Base-by-base conservation (phyloP, 2,113 vertebrate species). In the Antigone vipio region DNA sequence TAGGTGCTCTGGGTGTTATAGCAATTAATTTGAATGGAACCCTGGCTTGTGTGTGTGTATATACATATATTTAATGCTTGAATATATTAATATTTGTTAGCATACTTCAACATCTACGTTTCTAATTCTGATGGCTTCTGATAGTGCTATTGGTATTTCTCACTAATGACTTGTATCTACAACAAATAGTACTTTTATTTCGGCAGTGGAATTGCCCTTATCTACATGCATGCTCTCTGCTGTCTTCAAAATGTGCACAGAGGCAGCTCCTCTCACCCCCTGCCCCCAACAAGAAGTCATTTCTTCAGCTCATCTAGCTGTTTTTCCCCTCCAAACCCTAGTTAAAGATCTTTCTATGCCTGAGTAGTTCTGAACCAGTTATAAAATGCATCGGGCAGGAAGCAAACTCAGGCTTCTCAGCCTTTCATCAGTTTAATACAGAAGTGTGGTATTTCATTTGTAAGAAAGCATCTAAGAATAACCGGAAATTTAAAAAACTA, bases 281-380 rank as follows among this genome's bases (percentile, higher is more conserved):
- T n/a, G 8, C 15, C 47, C 30, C 58, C 40, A 86, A 26, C 9
- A 95, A 82, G 26, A 45, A 96, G 74, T 30, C 4, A 66, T 85
- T 95, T 93, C 15, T 75, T 88, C 10, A 35, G 20, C 16, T 71
- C 32, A 42, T 82, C n/a, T 64, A 13, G 22, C 21, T 53, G 6
- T 42, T 69, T 85, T 80, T 74, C 47, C 18, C 29, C 58, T 29
- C 49, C 18, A 29, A 85, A 66, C 53, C 26, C 59, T 55, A 49
- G 50, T 89, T 96, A 93, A 97, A 63, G 29, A 77, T 78, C 15
- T 95, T 79, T 55, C 34, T 72, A 63, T 82, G 74, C 59, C 49
- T 49, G 18, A 73, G 35, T 93, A 69, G 38, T 93, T 96, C n/a
- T 89, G 79, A 95, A 88, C 20, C 44, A 88, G 47, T 79, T 88